Evolutionary conservation across 2,888 invertebrate genomes (phyloP).

Genomic region (Cryptus armator): DNA sequence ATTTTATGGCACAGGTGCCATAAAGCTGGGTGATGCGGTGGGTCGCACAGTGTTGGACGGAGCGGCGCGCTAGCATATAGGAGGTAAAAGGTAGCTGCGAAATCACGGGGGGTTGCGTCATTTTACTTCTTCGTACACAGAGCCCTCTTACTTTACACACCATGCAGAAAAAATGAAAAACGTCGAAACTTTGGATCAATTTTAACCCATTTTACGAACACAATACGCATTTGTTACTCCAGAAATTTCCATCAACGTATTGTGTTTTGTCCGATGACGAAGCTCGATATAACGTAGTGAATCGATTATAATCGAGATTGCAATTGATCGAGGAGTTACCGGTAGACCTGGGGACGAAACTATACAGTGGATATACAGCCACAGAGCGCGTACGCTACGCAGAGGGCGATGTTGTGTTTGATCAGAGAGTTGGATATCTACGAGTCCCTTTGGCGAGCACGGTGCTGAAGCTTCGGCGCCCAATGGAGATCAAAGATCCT

Average conservation of each 20-base stretch:
- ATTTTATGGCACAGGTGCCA: slow-evolving; percentile 81
- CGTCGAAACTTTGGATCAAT: background rate
- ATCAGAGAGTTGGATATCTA: slow-evolving; percentile 60
- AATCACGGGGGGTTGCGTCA: slow-evolving; percentile 56
- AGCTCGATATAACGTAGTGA: background rate
- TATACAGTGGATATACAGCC: background rate
- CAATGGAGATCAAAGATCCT: slow-evolving; percentile 66
- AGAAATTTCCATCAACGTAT: no score
- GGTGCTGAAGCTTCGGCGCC: background rate
- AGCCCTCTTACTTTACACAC: slow-evolving; percentile 15
- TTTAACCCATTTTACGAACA: no score
- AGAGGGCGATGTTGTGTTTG: slow-evolving; percentile 54
- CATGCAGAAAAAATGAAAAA: slow-evolving; percentile 22
- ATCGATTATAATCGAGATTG: slow-evolving; percentile 40
- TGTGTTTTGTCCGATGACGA: no score
- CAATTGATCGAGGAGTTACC: slow-evolving; percentile 48
- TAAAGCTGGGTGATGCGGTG: slow-evolving; percentile 75
- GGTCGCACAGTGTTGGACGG: slow-evolving; percentile 57
- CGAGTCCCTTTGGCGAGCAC: slow-evolving; percentile 63
- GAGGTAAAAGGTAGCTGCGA: slow-evolving; percentile 49
- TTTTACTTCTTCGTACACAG: slow-evolving; percentile 36
- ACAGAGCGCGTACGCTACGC: slow-evolving; percentile 15
- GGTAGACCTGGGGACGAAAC: background rate
- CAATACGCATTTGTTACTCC: no score
- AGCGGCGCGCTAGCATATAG: slow-evolving; percentile 42